These are phyloP conservation scores for Silurus asotus DNA, from an alignment of 2,113 vertebrate species.

Conservation along the genomic window DNA sequence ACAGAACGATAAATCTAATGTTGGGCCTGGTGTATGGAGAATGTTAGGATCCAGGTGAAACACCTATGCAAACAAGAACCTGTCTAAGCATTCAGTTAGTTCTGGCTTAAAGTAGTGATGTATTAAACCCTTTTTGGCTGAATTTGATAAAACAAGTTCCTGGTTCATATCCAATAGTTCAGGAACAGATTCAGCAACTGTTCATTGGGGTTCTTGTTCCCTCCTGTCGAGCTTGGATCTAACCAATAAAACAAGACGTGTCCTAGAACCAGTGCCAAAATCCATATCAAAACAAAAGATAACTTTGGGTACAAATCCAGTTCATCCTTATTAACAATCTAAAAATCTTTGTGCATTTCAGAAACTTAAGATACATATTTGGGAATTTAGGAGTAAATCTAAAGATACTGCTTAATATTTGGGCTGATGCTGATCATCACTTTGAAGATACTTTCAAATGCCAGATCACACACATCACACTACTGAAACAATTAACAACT, in stretches of 20 bases:
- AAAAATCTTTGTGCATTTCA: neutral
- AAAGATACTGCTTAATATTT: neutral
- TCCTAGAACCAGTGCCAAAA: neutral
- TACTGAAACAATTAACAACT: neutral
- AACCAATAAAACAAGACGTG: neutral
- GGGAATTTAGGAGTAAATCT: neutral
- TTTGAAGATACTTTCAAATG: neutral
- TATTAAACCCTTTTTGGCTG: neutral
- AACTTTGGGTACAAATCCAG: neutral
- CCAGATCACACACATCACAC: neutral
- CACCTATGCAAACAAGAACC: constrained; percentile 43
- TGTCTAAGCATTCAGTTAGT: constrained; percentile 19
- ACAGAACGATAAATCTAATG: constrained; percentile 23
- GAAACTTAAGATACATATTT: neutral
- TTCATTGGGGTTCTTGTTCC: neutral
- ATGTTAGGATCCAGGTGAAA: constrained; percentile 29
- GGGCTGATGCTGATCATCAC: neutral
- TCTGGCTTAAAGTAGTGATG: constrained; percentile 8
- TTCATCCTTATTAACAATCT: neutral
- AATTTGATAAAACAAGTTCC: neutral
- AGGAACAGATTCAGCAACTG: neutral
- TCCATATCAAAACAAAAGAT: neutral
- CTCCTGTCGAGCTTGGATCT: too few species aligned
- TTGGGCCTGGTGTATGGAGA: constrained; percentile 14
- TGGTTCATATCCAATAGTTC: neutral